Evolutionary conservation across 2,113 vertebrate species (phyloP), one percentile per base, ranked within the genome.

Genomic region (Jacana jacana): DNA sequence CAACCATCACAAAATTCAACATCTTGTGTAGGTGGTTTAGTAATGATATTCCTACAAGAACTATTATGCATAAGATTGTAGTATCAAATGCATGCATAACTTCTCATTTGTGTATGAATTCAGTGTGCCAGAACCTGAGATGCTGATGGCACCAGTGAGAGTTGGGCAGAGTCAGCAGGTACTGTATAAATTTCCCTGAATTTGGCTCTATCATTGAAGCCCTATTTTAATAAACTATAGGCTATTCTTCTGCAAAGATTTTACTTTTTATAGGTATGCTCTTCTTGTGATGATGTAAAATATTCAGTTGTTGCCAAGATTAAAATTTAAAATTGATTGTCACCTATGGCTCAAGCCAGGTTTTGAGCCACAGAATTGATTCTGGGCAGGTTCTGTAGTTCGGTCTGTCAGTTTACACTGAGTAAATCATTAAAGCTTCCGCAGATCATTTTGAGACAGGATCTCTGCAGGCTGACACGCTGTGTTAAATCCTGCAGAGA

Each of bases 261-360:
- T 31, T 68, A 61, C 37, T 92, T 93, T 81, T 84, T 88, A 64
- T 84, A 72, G 73, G 28, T 44, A 48, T 76, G 33, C 35, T 81
- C 4, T 58, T 81, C 80, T 57, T 71, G 44, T 69, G 83, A 68
- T 75, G 68, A 79, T 89, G 73, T 86, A 83, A 95, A 93, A 88
- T 81, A 86, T 39, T 71, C 22, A 0, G 19, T 63, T 95, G 69
- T 88, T 93, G 91, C 77, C 86, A 84, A 91, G 72, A 86, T 91
- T 93, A 95, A 91, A 84, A 91, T 91, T 73, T 88, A 88, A 92
- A 95, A 95, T 92, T 93, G 48, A 88, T 90, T 96, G 82, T 78
- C 69, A 77, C 40, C 76, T 88, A 35, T 82, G 79, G 81, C 79
- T 85, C 78, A 60, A 81, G 68, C 58, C 75, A 80, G 86, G 42